Percentiles rank a stretch among this genome's conserved stretches.
These are phyloP conservation scores for Scaptomyza parva DNA, from an alignment of 2,888 invertebrate genomes.

Conservation along the genomic window DNA sequence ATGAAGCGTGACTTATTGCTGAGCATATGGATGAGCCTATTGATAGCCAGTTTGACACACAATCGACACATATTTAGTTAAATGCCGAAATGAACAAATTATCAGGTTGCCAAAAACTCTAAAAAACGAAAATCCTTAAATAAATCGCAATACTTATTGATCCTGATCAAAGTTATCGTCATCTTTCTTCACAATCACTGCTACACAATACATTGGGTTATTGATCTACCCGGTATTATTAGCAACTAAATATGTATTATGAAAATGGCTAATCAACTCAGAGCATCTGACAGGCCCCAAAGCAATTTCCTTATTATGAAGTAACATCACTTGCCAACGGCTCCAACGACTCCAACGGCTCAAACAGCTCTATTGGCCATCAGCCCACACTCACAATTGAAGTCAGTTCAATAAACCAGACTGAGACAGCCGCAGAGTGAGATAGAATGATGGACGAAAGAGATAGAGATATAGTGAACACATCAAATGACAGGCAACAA, in stretches of 20 bases:
- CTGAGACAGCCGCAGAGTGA: slow-evolving; percentile 14
- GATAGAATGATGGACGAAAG: slow-evolving; percentile 8
- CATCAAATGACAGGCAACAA: slow-evolving; percentile 77
- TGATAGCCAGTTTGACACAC: slow-evolving; percentile 48
- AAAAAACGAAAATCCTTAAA: no score
- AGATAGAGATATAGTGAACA: slow-evolving; percentile 49
- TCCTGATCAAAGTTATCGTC: no score
- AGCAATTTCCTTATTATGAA: slow-evolving; percentile 76
- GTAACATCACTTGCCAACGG: slow-evolving; percentile 74
- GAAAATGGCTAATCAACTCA: slow-evolving; percentile 67
- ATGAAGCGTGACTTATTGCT: slow-evolving; percentile 71
- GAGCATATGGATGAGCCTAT: slow-evolving; percentile 61
- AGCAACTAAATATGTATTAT: slow-evolving; percentile 60
- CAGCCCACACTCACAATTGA: slow-evolving; percentile 72
- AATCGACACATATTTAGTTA: slow-evolving; percentile 69
- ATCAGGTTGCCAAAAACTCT: no score
- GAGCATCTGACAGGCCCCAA: slow-evolving; percentile 69
- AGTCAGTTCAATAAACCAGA: slow-evolving; percentile 77
- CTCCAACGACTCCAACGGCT: no score
- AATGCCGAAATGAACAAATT: slow-evolving; percentile 45
- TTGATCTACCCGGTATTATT: slow-evolving; percentile 44
- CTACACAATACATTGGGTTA: neutral
- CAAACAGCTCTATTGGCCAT: slow-evolving; percentile 46
- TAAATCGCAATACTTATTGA: no score
- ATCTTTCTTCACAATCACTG: neutral